Evolutionary conservation across 2,888 invertebrate genomes (phyloP).

Genomic region (Andrena chrysosceles): DNA sequence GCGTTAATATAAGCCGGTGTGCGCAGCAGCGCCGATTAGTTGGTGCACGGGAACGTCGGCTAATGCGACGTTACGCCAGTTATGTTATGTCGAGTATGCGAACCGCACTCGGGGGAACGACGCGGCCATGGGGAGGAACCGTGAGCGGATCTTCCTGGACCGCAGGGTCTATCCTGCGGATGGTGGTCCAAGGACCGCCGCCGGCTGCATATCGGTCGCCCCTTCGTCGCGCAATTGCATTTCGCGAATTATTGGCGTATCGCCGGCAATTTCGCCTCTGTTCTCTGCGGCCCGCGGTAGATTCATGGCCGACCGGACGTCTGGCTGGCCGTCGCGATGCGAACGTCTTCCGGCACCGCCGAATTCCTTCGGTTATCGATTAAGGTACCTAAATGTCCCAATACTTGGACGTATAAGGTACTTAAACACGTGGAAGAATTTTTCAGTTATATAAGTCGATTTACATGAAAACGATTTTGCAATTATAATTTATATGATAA

Average conservation of each 20-base stretch:
- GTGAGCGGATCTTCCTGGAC: slow-evolving; percentile 42
- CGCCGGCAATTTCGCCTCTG: slow-evolving; percentile 60
- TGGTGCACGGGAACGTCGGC: slow-evolving; percentile 22
- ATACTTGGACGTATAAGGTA: not conserved
- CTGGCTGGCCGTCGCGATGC: not conserved
- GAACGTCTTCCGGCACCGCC: slow-evolving; percentile 39
- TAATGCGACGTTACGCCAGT: slow-evolving; percentile 76
- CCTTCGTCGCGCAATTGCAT: slow-evolving; percentile 56
- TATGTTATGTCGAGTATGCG: slow-evolving; percentile 76
- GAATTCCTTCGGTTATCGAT: slow-evolving; percentile 53
- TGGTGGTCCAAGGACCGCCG: not conserved
- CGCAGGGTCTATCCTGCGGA: slow-evolving; percentile 60
- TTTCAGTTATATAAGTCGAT: too few species aligned
- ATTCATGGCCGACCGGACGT: slow-evolving; percentile 25
- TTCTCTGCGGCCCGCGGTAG: slow-evolving; percentile 4
- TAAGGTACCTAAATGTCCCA: not conserved
- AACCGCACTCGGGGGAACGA: slow-evolving; percentile 68
- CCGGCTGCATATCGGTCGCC: slow-evolving; percentile 12
- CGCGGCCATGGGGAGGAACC: slow-evolving; percentile 4
- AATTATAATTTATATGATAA: too few species aligned
- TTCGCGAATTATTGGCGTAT: slow-evolving; percentile 73
- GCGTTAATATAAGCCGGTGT: slow-evolving; percentile 41
- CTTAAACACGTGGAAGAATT: too few species aligned
- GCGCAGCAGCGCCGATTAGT: slow-evolving; percentile 38
- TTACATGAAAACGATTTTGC: too few species aligned